Evolutionary conservation across 2,888 invertebrate genomes (phyloP).

Genomic region (Sphaeridia pumilis): DNA sequence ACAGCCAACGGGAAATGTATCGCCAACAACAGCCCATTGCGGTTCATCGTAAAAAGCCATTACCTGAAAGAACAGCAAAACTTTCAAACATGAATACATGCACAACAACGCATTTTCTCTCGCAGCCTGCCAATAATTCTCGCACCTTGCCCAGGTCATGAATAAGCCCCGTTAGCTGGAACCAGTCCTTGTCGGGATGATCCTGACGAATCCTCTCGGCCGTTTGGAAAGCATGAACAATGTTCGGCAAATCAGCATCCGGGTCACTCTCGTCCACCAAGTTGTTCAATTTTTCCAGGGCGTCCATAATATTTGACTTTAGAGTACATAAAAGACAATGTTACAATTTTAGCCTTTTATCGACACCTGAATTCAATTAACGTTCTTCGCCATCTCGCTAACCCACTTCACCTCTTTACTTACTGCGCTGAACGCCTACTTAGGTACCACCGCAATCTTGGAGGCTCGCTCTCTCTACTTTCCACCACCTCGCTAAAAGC

Average conservation of each 20-base stretch:
- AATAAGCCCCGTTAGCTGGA: conserved; percentile 85
- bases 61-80: conserved; percentile 44
- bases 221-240: conserved; percentile 91
- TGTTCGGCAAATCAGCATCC: conserved; percentile 83
- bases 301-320: conserved; percentile 65
- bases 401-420: neutral
- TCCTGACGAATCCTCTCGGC: conserved; percentile 78
- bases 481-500: too few species aligned
- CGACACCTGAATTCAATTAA: too few species aligned
- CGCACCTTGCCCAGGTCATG: conserved; percentile 88
- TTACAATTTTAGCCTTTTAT: too few species aligned
- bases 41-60: conserved; percentile 77
- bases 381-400: too few species aligned
- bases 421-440: too few species aligned
- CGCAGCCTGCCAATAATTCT: too few species aligned
- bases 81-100: neutral
- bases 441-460: neutral
- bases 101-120: too few species aligned
- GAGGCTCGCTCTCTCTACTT: neutral
- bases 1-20: conserved; percentile 91
- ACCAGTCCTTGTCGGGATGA: conserved; percentile 81
- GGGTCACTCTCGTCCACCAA: conserved; percentile 94
- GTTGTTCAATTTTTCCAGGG: conserved; percentile 68
- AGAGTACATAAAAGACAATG: neutral
- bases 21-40: conserved; percentile 93